Evolutionary conservation across 2,113 vertebrate species (phyloP).

Genomic region (Hoplias malabaricus): DNA sequence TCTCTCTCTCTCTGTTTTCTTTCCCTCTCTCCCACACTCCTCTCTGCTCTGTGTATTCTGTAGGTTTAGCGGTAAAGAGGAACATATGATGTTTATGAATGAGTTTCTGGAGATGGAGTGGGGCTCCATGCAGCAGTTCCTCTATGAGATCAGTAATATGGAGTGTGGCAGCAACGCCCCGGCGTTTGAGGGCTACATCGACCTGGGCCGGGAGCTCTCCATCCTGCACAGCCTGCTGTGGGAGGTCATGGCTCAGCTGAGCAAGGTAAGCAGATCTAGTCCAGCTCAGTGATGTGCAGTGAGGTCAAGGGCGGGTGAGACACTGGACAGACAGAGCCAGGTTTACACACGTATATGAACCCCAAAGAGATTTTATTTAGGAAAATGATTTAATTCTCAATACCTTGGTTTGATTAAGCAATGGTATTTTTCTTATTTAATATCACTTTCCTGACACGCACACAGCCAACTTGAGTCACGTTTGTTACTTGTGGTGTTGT

Average conservation of each 20-base stretch:
- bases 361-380: too few relatives aligned
- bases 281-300: too few relatives aligned
- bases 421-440: too few relatives aligned
- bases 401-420: too few relatives aligned
- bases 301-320: too few relatives aligned
- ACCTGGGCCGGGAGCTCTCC: slow-evolving; percentile 93
- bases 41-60: slow-evolving; percentile 36
- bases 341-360: too few relatives aligned
- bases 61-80: slow-evolving; percentile 96
- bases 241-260: slow-evolving; percentile 96
- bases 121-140: slow-evolving; percentile 97
- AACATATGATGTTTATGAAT: slow-evolving; percentile 97
- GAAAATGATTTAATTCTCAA: too few relatives aligned
- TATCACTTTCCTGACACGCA: too few relatives aligned
- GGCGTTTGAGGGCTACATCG: slow-evolving; percentile 96
- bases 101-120: slow-evolving; percentile 98
- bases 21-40: slow-evolving; percentile 45
- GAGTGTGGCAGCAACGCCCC: slow-evolving; percentile 90
- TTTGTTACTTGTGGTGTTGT: too few relatives aligned
- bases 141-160: slow-evolving; percentile 97
- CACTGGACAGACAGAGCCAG: too few relatives aligned
- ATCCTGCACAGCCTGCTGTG: slow-evolving; percentile 93
- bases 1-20: slow-evolving; percentile 22
- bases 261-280: slow-evolving; percentile 84
- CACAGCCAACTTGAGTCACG: too few relatives aligned